phyloP scores from a whole-genome alignment of 2,797 vertebrate species.

The Poeciliopsis turneri region DNA sequence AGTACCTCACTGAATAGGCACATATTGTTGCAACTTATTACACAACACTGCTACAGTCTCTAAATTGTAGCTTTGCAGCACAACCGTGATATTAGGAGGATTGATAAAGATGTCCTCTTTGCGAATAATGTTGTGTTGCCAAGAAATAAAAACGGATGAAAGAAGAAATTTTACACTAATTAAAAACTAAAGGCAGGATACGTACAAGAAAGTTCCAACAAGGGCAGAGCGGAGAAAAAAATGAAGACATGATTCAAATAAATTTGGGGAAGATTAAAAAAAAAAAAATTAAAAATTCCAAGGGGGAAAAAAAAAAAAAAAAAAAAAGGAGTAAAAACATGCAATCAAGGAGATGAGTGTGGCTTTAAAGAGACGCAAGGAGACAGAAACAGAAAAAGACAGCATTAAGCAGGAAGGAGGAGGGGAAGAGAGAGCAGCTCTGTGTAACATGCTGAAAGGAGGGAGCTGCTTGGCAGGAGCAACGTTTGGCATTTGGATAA shows the following conservation, averaged over 20 bases:
- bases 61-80: not conserved
- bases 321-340: not conserved
- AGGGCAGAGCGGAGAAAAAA: slow-evolving; percentile 20
- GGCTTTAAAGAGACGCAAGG: slow-evolving; percentile 22
- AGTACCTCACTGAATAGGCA: not conserved
- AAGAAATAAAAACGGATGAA: not conserved
- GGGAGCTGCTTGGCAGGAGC: slow-evolving; percentile 63
- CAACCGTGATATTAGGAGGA: not conserved
- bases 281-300: slow-evolving; percentile 8
- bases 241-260: slow-evolving; percentile 19
- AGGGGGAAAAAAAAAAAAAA: not conserved
- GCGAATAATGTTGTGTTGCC: not conserved
- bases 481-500: slow-evolving; percentile 71
- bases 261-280: slow-evolving; percentile 29
- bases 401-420: slow-evolving; percentile 38
- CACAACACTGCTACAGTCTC: not conserved
- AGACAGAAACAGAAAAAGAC: slow-evolving; percentile 45
- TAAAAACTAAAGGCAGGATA: slow-evolving; percentile 8
- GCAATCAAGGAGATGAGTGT: slow-evolving; percentile 1
- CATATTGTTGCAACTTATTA: not conserved
- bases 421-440: slow-evolving; percentile 38
- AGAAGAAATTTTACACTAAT: not conserved
- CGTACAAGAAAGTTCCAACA: slow-evolving; percentile 32
- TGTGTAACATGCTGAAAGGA: slow-evolving; percentile 57
- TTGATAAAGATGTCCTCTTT: not conserved